Base-by-base conservation (phyloP, 2,113 vertebrate genomes). In the Benitochromis conjunctus region DNA sequence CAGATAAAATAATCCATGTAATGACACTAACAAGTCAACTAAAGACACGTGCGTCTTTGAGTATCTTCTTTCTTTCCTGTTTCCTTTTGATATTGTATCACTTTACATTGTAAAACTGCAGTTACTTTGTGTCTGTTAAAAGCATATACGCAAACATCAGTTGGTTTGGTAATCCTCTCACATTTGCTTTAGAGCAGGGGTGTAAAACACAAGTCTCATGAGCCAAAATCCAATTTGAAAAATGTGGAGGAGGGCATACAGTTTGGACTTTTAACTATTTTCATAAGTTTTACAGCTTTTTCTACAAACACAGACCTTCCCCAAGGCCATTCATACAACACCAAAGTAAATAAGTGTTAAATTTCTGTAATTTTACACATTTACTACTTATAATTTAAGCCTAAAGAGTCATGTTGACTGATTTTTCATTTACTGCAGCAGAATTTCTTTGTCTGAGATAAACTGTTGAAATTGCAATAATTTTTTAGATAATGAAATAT, bases 201-300 rank as follows among this genome's bases (percentile, higher is more conserved):
- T 64, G 0, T 38, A 64, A 64, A 64, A 64, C 34, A 64, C 0
- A 36, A 13, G 34, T 21, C 60, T 34, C 19, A 38, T 38, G 2
- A 38, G 60, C 0, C 34, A 64, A 38, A 64, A 38, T 38, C 60
- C 7, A 64, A 21, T 38, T 64, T 64, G 60, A 64, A 64, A 34
- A 34, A 64, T 5, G 34, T 38, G 34, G 6, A 64, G 19, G 2
- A 62, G 9, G 58, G 3, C 1, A 34, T 19, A 62, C 29, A 62
- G 58, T 34, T 62, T 62, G 29, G 16, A 0, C 19, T 64, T 60
- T 56, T 5, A 62, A 36, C 34, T 38, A 38, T 64, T 64, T 64
- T 64, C 31, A 64, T 5, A n/a, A 5, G 34, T 64, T 3, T 64
- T 21, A 64, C 10, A 64, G n/a, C 60, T 38, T 64, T 64, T 64